Evolutionary conservation across 2,797 vertebrate species (phyloP).

Genomic region (Pantherophis vulpinus): DNA sequence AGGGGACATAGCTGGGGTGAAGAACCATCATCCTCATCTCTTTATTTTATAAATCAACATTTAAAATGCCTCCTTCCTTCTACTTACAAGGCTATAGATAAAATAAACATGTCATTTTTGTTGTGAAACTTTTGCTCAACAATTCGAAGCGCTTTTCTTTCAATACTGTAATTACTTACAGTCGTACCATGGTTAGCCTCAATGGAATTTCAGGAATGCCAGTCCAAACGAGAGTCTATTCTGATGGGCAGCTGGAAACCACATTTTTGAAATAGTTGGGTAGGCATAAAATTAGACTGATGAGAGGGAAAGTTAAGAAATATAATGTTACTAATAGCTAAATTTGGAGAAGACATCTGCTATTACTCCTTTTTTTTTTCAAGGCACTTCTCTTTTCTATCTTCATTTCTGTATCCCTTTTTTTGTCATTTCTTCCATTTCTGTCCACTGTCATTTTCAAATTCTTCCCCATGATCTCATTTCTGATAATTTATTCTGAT

Average conservation of each 20-base stretch:
- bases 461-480: not conserved
- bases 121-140: not conserved
- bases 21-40: not conserved
- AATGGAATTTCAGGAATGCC: conserved; percentile 18
- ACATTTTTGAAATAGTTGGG: not conserved
- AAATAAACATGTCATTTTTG: not conserved
- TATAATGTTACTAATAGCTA: not conserved
- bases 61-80: not conserved
- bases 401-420: not conserved
- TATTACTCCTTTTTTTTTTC: not conserved
- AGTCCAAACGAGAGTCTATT: not conserved
- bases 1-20: not conserved
- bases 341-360: not conserved
- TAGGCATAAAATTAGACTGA: not conserved
- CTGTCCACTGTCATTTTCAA: not conserved
- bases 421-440: not conserved
- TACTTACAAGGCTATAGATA: not conserved
- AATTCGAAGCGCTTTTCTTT: not conserved
- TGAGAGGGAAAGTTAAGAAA: not conserved
- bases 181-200: not conserved
- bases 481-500: not conserved
- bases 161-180: not conserved
- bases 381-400: not conserved
- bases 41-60: not conserved
- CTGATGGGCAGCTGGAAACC: not conserved